Evolutionary conservation across 1,140 invertebrate species (phyloP), one percentile per base, ranked within the genome.

Genomic region (roundworm (Caenorhabditis elegans)): DNA sequence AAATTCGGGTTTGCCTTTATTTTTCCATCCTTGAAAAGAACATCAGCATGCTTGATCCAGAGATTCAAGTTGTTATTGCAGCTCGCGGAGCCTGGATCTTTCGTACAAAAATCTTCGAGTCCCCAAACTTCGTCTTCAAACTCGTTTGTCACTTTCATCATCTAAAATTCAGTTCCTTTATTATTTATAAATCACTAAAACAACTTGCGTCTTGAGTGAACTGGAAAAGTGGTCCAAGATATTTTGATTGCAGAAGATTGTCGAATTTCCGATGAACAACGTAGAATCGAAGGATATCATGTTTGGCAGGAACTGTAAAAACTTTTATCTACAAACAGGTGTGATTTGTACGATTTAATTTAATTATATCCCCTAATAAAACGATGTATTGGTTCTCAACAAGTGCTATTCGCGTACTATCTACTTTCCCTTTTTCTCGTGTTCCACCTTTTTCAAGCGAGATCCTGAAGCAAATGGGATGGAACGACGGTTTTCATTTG

Each of bases 1-100:
- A 89, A 83, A 82, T 89, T 89, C 2, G 88, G 88, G 70, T 89
- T 89, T 17, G 77, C 86, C 34, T 88, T 82, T 19, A 82, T 80
- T 78, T 82, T 82, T 75, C 84, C 85, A 75, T 83, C 88, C 47
- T 80, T 60, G 82, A 89, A 89, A 51, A 89, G 78, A 81, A 88
- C 87, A 47, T 90, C 88, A n/a, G 88, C 88, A 70, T 89, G 88
- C 77, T 89, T 89, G 34, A 89, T 79, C 88, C 88, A 89, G 76
- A 90, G 82, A 80, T 88, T 87, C 36, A 87, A 79, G 24, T 86
- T 46, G 46, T 87, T 87, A 39, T 84, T 82, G 77, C 83, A 87
- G 26, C 80, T 80, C 6, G 75, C 48, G 76, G 88, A 78, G 78
- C 51, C 55, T 43, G 81, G 55, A 34, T 79, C 82, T 78, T 88